Conservation (phyloP, 2,113 vertebrate genomes). For the Trogon surrucura region DNA sequence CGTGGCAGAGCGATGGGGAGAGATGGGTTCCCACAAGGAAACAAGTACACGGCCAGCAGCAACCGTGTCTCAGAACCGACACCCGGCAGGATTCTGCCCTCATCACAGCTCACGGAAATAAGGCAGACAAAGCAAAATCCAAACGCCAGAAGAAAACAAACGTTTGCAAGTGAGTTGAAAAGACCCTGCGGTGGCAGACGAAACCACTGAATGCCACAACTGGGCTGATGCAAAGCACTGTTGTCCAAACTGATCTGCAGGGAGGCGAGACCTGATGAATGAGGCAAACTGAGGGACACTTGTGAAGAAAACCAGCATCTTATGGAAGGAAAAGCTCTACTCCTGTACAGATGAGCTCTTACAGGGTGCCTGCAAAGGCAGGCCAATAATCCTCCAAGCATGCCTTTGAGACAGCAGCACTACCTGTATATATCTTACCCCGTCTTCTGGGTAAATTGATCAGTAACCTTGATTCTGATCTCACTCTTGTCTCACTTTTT, state of each 20-base stretch:
- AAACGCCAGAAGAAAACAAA: slow-evolving; percentile 1
- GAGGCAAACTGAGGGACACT: background rate
- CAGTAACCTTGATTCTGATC: background rate
- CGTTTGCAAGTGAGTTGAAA: background rate
- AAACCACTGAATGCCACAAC: background rate
- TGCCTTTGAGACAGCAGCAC: background rate
- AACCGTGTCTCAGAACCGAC: background rate
- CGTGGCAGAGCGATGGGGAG: background rate
- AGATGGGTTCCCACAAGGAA: background rate
- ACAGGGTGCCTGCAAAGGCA: background rate
- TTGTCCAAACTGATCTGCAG: background rate
- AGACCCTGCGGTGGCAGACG: background rate
- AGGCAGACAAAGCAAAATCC: slow-evolving; percentile 19
- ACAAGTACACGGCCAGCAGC: background rate
- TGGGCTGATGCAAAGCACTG: background rate
- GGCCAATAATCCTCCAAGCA: background rate
- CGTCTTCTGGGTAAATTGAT: background rate
- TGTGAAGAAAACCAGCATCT: background rate
- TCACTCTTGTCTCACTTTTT: background rate
- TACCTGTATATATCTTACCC: background rate
- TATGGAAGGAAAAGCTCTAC: background rate
- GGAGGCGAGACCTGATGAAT: background rate
- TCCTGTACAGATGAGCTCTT: background rate
- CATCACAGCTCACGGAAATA: background rate
- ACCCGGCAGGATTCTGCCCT: background rate